Base-by-base conservation (phyloP, 2,888 invertebrate genomes). In the Drosophila merina region DNA sequence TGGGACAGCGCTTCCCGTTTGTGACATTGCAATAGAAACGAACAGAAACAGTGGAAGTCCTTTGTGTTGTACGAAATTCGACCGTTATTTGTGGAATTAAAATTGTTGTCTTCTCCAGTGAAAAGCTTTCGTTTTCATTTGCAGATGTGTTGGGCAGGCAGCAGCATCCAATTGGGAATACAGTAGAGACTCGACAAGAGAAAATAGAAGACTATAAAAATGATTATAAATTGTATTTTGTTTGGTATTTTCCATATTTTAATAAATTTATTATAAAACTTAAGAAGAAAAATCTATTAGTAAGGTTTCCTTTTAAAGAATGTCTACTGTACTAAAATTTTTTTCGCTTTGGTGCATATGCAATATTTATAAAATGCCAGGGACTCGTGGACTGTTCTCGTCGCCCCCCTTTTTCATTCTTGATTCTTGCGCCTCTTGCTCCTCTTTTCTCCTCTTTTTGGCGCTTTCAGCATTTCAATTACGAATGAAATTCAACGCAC, bases 401-500 rank as follows among this genome's bases (percentile, higher is more conserved):
- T 28, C 10, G n/a, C 7, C 12, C 14, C 8, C 40, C 10, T 40
- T 42, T 49, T 47, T 52, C 52, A 45, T 48, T 50, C 51, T 52
- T 51, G 28, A 7, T 7, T 12, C 38, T 12, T 12, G 25, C 44
- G 50, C 59, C 26, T 47, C 38, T 20, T 20, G 20, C 20, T 1
- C 20, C 20, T 20, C 20, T 20, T 20, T 20, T 20, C 10, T 57
- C 42, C 12, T 36, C 59, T 31, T 8, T 14, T 56, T 30, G 38
- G 40, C 58, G 54, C 45, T 63, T 70, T 54, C 56, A 50, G 52
- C 70, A 79, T 79, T 75, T 77, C 71, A 79, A 79, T 79, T 79
- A 57, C 56, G 77, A 88, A 86, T 88, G 68, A 76, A 88, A 88
- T 86, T 88, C 87, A 74, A 68, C 57, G 76, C 84, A 88, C 83